A percentile compares a stretch with the other conserved stretches of the same genome.
These are phyloP conservation scores for Proteles cristata DNA, from an alignment of 2,113 vertebrate genomes.

Conservation along the genomic window DNA sequence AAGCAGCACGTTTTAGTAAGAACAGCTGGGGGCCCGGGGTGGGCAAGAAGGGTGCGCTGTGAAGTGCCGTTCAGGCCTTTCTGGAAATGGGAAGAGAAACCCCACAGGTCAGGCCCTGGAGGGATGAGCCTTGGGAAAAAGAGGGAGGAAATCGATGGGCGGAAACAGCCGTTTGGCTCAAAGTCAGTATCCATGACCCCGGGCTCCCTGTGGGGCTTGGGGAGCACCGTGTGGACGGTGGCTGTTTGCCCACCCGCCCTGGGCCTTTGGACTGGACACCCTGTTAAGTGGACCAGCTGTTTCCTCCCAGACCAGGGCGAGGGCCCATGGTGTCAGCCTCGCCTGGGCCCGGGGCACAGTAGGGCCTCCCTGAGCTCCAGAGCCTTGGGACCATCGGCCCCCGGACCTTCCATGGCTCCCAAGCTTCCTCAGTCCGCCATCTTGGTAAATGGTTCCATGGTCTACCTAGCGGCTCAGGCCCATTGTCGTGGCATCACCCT, in stretches of 20 bases:
- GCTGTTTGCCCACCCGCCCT: not conserved
- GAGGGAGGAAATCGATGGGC: not conserved
- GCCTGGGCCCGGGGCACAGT: not conserved
- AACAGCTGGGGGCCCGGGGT: not conserved
- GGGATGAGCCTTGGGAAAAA: not conserved
- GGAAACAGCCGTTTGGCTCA: not conserved
- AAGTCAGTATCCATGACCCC: not conserved
- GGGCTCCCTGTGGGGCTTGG: not conserved
- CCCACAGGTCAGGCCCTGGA: not conserved
- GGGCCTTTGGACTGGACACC: not conserved
- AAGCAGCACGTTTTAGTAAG: not conserved
- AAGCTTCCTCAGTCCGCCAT: not conserved
- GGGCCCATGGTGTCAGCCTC: not conserved
- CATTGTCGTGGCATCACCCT: rapidly evolving
- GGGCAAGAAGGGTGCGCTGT: rapidly evolving
- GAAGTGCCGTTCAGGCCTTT: not conserved
- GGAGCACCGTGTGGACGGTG: not conserved
- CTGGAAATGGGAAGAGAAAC: not conserved
- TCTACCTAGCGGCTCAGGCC: rapidly evolving
- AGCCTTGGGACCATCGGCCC: rapidly evolving
- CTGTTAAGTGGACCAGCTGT: not conserved
- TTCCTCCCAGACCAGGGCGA: not conserved
- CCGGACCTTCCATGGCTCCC: not conserved
- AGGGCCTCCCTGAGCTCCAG: not conserved
- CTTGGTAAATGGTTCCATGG: rapidly evolving